Conservation (phyloP, 2,113 vertebrate species). For the Dromas ardeola region DNA sequence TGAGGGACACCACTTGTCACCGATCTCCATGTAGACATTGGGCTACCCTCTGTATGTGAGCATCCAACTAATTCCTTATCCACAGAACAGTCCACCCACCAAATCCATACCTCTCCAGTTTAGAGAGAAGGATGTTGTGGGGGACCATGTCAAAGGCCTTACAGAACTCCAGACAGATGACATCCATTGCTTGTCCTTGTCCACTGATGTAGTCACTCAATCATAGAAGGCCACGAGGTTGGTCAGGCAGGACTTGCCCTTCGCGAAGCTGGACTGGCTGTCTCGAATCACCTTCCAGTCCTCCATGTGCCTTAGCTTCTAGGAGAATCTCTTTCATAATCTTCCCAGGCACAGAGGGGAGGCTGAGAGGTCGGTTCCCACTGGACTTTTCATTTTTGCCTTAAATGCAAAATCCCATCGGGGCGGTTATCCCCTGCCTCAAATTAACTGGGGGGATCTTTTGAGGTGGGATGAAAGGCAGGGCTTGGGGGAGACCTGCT, state of each 20-base stretch:
- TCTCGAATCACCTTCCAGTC: not conserved
- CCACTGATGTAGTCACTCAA: not conserved
- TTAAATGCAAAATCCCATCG: not conserved
- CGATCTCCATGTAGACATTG: not conserved
- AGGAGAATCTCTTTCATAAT: not conserved
- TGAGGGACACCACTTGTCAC: not conserved
- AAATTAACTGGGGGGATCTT: not conserved
- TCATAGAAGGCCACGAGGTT: not conserved
- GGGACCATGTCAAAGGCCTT: not conserved
- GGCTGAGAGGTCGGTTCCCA: not conserved
- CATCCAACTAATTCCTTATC: not conserved
- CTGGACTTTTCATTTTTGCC: not conserved
- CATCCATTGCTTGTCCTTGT: not conserved
- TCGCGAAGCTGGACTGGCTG: not conserved
- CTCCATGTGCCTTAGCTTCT: not conserved
- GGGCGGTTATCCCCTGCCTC: not conserved
- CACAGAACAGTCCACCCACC: not conserved
- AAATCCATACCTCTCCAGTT: not conserved
- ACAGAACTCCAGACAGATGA: not conserved
- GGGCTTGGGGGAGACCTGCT: not conserved
- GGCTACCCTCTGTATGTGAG: not conserved
- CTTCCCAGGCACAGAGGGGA: not conserved
- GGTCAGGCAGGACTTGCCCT: not conserved
- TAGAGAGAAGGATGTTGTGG: not conserved
- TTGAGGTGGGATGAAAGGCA: not conserved